Base-by-base conservation (phyloP, 1,140 invertebrate genomes). In the Aphaenogaster ashmeadi region DNA sequence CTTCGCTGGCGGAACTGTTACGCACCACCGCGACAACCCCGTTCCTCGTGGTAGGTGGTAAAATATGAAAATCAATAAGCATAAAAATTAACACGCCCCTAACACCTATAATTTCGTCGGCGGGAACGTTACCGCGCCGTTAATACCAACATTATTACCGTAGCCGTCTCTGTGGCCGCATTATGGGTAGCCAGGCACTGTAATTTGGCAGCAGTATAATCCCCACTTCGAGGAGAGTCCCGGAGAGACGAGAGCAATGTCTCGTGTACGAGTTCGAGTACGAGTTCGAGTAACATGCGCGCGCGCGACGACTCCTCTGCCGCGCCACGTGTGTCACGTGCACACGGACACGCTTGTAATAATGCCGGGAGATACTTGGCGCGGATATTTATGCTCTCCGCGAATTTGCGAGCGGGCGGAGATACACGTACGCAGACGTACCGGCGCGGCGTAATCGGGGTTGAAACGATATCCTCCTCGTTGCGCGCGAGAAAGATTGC, bases 1-100 rank as follows among this genome's bases (percentile, higher is more conserved):
- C 13, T 41, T 56, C 44, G 5, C 33, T 52, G 18, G 38, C 15
- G 38, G 13, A 50, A 50, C 38, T 69, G 67, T 50, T 11, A 8
- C 6, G 33, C 44, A 62, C 7, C 71, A 11, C 78, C 47, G 44
- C 41, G n/a, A 36, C 27, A 56, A 11, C 27, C 13, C 50, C 52
- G 75, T 21, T 64, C 9, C 41, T 9, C 54, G 58, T 47, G 87
- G 64, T 91, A 93, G 93, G 94, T 94, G 94, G 93, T 94, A 94
- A 95, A 94, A 93, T 93, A 93, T 92, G 91, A 95, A 94, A 95
- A 95, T 95, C 94, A 95, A 95, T 95, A 95, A 94, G 92, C 93
- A 93, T 94, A 94, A 95, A 95, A 95, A 95, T 94, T 94, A 94
- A 91, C 93, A 92, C 93, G 91, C 91, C 93, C 88, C 91, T 92